Evolutionary conservation across 2,797 vertebrate genomes (phyloP).

Genomic region (Hoplostethus mediterraneus): DNA sequence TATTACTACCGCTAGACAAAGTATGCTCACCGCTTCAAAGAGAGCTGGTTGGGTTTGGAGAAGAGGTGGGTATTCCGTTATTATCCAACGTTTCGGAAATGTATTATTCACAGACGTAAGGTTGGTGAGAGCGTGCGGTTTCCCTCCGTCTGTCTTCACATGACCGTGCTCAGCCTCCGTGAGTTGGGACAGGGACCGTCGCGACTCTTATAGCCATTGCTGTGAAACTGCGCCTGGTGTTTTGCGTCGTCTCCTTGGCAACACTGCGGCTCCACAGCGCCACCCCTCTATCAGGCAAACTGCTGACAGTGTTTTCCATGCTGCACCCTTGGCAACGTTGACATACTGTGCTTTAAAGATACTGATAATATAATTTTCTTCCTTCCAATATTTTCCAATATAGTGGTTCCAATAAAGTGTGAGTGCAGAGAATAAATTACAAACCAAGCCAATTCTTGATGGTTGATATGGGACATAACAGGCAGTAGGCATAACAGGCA

Average conservation of each 20-base stretch:
- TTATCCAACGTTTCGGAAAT: not conserved
- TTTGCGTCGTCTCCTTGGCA: conserved; percentile 78
- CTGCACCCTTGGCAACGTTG: too few relatives aligned
- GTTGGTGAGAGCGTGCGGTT: not conserved
- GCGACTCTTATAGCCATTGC: conserved; percentile 71
- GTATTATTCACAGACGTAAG: not conserved
- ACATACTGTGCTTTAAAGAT: too few relatives aligned
- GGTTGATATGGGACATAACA: not conserved
- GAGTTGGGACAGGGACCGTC: conserved; percentile 35
- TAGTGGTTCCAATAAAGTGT: not conserved
- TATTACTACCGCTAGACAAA: conserved; percentile 18
- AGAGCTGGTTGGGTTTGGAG: not conserved
- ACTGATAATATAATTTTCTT: not conserved
- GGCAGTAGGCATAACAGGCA: not conserved
- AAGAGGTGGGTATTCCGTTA: conserved; percentile 4
- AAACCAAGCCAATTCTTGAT: not conserved
- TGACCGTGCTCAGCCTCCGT: conserved; percentile 26
- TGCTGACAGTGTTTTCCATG: not conserved
- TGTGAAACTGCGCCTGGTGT: conserved; percentile 62
- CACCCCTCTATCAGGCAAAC: conserved; percentile 22
- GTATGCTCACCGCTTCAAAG: conserved; percentile 65
- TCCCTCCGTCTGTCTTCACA: conserved; percentile 9
- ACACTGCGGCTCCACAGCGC: conserved; percentile 64
- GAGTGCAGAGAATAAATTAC: not conserved
- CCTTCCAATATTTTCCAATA: not conserved